A percentile compares a stretch with the other conserved stretches of the same genome.
These are phyloP conservation scores for Trissoscelio sp. DNA, from an alignment of 2,888 invertebrate genomes.

Conservation along the genomic window DNA sequence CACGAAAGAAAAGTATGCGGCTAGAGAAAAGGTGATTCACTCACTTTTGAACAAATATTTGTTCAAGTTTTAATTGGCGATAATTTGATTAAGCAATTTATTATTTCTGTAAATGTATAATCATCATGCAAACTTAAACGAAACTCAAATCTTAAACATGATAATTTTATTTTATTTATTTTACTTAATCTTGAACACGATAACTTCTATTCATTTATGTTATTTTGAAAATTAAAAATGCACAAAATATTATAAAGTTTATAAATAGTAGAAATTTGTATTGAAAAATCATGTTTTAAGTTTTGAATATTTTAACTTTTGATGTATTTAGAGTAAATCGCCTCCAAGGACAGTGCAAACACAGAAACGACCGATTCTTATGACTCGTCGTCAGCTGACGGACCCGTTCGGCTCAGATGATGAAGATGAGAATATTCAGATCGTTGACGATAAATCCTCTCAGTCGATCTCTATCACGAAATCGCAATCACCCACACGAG, in stretches of 20 bases:
- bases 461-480: slow-evolving; percentile 80
- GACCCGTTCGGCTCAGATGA: slow-evolving; percentile 97
- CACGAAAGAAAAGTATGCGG: slow-evolving; percentile 87
- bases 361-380: slow-evolving; percentile 84
- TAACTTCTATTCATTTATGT: too few relatives aligned
- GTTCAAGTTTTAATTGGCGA: too few relatives aligned
- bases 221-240: background rate
- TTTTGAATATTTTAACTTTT: too few relatives aligned
- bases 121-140: too few relatives aligned
- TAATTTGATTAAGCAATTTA: too few relatives aligned
- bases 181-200: too few relatives aligned
- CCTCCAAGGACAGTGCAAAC: slow-evolving; percentile 77
- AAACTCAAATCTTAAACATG: too few relatives aligned
- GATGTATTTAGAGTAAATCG: slow-evolving; percentile 81
- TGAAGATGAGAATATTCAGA: slow-evolving; percentile 84
- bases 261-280: background rate
- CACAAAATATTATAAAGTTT: background rate
- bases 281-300: too few relatives aligned
- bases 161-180: too few relatives aligned
- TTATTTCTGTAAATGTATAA: too few relatives aligned
- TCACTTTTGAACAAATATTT: too few relatives aligned
- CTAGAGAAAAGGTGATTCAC: slow-evolving; percentile 82
- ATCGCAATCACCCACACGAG: slow-evolving; percentile 80
- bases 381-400: slow-evolving; percentile 93
- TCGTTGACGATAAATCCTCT: slow-evolving; percentile 80